Evolutionary conservation across 2,113 vertebrate genomes (phyloP), one percentile per base, ranked within the genome.

Genomic region (Atrichornis clamosus): DNA sequence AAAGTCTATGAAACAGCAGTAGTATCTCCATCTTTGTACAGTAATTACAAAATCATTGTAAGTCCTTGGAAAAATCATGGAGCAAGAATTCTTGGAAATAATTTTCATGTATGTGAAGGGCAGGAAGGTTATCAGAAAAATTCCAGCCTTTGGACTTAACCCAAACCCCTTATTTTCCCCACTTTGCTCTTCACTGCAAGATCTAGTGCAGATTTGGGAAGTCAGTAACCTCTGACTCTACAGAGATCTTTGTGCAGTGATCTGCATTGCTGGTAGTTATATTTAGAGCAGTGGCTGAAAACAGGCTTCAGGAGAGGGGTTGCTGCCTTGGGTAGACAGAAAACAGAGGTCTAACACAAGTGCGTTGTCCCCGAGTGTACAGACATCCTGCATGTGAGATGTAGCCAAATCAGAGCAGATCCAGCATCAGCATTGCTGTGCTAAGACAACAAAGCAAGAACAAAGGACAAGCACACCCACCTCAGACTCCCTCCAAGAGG

Each of bases 311-410:
- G 35, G 47, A 59, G 60, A 3, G 2, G 28, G 35, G 27, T 46
- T 64, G 44, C 18, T 49, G 58, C 32, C 67, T 84, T 2, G 4
- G 11, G 9, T 19, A 78, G 21, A 50, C 10, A 26, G 37, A 63
- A 69, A 14, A 68, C 41, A 67, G 62, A 67, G 28, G 26, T 63
- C 28, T 63, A 1, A 1, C 26, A 39, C 0, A 4, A 27, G 33
- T 59, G 70, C 44, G 52, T 50, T 2, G 2, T 77, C 44, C 44
- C 19, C 0, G 1, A 32, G 41, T 22, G 55, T 24, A 21, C 0
- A 55, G 47, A 68, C 27, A 84, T 75, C 18, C 81, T 75, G 69
- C 49, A 56, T 7, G 2, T 1, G 3, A 49, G 47, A 44, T 1
- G 1, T 5, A 50, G 35, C 68, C 50, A 77, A 80, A 2, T 63